Percentiles rank a stretch among this genome's conserved stretches.
Evolutionary conservation across 2,888 invertebrate genomes (phyloP).

Genomic region (Parnassius apollo): DNA sequence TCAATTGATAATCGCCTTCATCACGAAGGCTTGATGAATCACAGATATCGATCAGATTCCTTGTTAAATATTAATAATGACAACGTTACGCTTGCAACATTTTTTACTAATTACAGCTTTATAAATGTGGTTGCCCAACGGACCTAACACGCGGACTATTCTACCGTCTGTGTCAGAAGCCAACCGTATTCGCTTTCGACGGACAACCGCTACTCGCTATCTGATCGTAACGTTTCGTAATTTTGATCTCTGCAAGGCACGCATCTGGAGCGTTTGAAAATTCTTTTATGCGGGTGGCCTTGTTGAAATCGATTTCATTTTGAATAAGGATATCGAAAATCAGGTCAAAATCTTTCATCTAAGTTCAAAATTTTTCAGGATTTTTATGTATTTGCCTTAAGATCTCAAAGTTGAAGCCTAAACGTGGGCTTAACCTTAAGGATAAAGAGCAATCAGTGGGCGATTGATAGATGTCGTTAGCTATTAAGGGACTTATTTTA

Average conservation of each 20-base stretch:
- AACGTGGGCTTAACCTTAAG: too few species aligned
- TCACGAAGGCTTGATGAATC: conserved; percentile 65
- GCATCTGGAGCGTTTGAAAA: conserved; percentile 53
- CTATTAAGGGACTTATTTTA: too few species aligned
- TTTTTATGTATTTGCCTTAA: too few species aligned
- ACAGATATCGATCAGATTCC: conserved; percentile 48
- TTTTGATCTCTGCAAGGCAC: conserved; percentile 52
- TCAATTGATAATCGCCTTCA: conserved; percentile 73
- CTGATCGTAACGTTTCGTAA: conserved; percentile 68
- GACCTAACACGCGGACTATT: conserved; percentile 35
- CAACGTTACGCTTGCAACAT: conserved; percentile 53
- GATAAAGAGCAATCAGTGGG: too few species aligned
- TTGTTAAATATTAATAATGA: conserved; percentile 57
- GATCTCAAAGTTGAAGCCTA: too few species aligned
- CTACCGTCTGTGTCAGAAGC: conserved; percentile 52
- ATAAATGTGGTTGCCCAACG: conserved; percentile 27
- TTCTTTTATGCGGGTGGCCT: conserved; percentile 56
- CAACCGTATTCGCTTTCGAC: conserved; percentile 53
- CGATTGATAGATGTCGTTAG: too few species aligned
- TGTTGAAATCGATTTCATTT: conserved; percentile 47
- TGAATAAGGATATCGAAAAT: conserved; percentile 30
- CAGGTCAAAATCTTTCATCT: too few species aligned
- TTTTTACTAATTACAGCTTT: conserved; percentile 60
- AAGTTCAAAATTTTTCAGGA: too few species aligned
- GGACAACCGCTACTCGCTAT: conserved; percentile 56